phyloP scores from a whole-genome alignment of 53 echinoderm and acorn worm species.

The Luidia sarsii region DNA sequence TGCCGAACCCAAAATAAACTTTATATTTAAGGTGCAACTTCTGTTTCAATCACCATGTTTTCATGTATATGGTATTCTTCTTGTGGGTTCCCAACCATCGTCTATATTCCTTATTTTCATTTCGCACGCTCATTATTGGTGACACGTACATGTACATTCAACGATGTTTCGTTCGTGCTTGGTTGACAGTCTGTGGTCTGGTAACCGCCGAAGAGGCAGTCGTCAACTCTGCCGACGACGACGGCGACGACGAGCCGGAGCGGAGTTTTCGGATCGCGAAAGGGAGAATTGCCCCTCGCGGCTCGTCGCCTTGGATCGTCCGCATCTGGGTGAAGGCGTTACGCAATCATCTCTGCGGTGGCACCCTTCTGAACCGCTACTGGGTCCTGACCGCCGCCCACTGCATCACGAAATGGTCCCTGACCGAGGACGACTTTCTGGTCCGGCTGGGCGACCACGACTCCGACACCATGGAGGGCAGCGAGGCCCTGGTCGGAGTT shows the following conservation, averaged over 20 bases:
- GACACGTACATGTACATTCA: no score
- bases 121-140: no score
- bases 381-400: slow-evolving; percentile 93
- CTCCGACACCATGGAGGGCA: slow-evolving; percentile 57
- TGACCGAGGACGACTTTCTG: slow-evolving; percentile 37
- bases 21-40: no score
- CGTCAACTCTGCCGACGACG: background rate
- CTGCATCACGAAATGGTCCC: slow-evolving; percentile 49
- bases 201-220: slow-evolving; percentile 62
- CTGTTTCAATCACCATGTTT: no score
- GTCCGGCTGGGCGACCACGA: slow-evolving; percentile 87
- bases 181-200: slow-evolving; percentile 66
- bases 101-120: no score
- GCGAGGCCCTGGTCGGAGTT: slow-evolving; percentile 67
- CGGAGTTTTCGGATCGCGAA: slow-evolving; percentile 54
- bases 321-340: slow-evolving; percentile 60
- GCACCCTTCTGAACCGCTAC: slow-evolving; percentile 62
- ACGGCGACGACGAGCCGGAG: background rate
- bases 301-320: slow-evolving; percentile 87
- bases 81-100: no score
- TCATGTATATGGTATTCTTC: no score
- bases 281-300: slow-evolving; percentile 52
- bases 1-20: no score
- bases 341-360: slow-evolving; percentile 70
- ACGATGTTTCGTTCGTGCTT: no score